Base-by-base conservation (phyloP, 2,113 vertebrate genomes). In the Talpa occidentalis region DNA sequence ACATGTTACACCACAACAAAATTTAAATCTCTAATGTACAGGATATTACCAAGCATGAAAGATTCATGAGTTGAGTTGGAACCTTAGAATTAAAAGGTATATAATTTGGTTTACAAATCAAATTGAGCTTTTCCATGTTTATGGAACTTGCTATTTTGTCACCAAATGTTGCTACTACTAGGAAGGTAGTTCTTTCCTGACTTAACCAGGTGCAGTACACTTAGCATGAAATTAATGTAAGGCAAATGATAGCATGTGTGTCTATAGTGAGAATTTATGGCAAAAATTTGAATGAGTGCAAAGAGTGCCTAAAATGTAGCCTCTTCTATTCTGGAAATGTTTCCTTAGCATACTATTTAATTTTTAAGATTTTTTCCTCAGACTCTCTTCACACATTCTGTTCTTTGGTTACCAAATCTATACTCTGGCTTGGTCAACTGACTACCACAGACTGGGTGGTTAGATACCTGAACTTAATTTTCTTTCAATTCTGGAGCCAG, bases 51-150 rank as follows among this genome's bases (percentile, higher is more conserved):
- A 70, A 92, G 44, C 70, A 94, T 97, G 94, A 96, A 96, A 97
- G 62, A 96, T 94, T 97, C 92, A 95, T 96, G 92, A 97, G 92
- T 78, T 60, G 42, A 93, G 67, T 87, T 91, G 42, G 70, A 49
- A 94, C 92, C 78, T 93, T 92, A 94, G 95, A 97, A 96, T 91
- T 97, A 95, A 96, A 97, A 96, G 80, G 66, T 90, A 88, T 66
- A 28, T 95, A 94, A 96, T 95, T 97, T 97, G 74, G 60, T 93
- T 96, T 95, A 96, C 92, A 97, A 93, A 97, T 96, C 95, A 97
- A 94, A 81, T 66, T 0, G 17, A 82, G 90, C 59, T 94, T 77
- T 92, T 62, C 16, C 54, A 22, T 94, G 81, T 94, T 88, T 90
- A 59, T 26, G 76, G 92, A 92, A 93, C 49, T 81, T 91, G 56